These are phyloP conservation scores for Clarias pachynema DNA, from an alignment of 2,797 vertebrate species.

Conservation along the genomic window DNA sequence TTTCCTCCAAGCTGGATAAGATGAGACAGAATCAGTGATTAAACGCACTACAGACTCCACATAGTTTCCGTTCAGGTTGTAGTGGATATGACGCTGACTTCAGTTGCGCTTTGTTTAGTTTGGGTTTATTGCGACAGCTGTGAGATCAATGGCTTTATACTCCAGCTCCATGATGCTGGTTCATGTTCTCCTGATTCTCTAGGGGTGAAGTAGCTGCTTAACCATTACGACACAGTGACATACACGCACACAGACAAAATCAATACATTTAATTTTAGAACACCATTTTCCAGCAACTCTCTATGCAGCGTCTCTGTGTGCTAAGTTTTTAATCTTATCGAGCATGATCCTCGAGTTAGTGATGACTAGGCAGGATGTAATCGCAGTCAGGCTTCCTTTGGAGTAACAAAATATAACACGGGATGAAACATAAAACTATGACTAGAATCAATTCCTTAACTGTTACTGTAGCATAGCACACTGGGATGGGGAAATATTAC, in stretches of 20 bases:
- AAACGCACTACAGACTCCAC: not conserved
- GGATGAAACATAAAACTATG: too few species aligned
- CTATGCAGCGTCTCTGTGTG: not conserved
- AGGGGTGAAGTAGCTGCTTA: constrained; percentile 31
- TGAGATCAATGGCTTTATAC: constrained; percentile 38
- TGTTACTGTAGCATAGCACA: too few species aligned
- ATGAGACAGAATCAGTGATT: not conserved
- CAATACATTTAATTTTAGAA: constrained; percentile 52
- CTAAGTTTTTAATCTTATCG: not conserved
- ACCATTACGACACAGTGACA: not conserved
- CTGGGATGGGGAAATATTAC: too few species aligned
- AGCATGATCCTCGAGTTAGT: too few species aligned
- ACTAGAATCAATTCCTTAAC: too few species aligned
- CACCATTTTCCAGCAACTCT: constrained; percentile 7
- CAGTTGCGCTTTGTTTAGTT: constrained; percentile 37
- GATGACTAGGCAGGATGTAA: too few species aligned
- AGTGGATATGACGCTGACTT: constrained; percentile 25
- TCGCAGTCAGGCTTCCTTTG: too few species aligned
- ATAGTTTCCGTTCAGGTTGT: constrained; percentile 30
- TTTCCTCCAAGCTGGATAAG: not conserved
- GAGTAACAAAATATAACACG: too few species aligned
- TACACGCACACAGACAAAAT: constrained; percentile 34
- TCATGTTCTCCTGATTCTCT: constrained; percentile 34
- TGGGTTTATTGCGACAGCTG: constrained; percentile 37
- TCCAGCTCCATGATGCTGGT: constrained; percentile 19